These are phyloP conservation scores for Remorina albescens DNA, from an alignment of 2,797 vertebrate genomes.

Conservation along the genomic window DNA sequence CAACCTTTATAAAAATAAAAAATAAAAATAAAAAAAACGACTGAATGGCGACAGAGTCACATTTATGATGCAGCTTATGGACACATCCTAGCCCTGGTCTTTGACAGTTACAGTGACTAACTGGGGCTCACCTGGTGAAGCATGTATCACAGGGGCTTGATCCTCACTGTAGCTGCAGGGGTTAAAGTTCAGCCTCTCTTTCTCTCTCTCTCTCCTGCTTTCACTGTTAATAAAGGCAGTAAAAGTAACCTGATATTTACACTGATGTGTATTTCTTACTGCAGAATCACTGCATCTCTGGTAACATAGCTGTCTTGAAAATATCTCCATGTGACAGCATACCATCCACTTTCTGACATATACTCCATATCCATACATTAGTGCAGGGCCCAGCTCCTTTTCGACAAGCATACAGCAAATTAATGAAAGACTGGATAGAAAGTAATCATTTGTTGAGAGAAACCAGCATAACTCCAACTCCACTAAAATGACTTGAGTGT, in stretches of 20 bases:
- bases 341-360: not conserved
- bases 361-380: not conserved
- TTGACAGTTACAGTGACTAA: no score
- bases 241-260: not conserved
- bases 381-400: not conserved
- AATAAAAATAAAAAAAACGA: no score
- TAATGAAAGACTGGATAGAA: not conserved
- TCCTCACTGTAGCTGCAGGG: no score
- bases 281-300: not conserved
- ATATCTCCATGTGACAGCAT: not conserved
- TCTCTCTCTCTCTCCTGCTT: no score
- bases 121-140: no score
- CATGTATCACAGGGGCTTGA: no score
- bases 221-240: no score
- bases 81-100: no score
- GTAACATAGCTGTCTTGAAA: not conserved
- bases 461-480: not conserved
- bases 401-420: not conserved
- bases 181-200: no score
- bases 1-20: not conserved
- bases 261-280: not conserved
- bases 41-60: not conserved
- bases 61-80: not conserved
- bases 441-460: not conserved
- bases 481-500: constrained; percentile 30